Percentiles rank a stretch among this genome's conserved stretches.
phyloP scores from a whole-genome alignment of 1,140 invertebrate genomes.

The Euwallacea fornicatus region DNA sequence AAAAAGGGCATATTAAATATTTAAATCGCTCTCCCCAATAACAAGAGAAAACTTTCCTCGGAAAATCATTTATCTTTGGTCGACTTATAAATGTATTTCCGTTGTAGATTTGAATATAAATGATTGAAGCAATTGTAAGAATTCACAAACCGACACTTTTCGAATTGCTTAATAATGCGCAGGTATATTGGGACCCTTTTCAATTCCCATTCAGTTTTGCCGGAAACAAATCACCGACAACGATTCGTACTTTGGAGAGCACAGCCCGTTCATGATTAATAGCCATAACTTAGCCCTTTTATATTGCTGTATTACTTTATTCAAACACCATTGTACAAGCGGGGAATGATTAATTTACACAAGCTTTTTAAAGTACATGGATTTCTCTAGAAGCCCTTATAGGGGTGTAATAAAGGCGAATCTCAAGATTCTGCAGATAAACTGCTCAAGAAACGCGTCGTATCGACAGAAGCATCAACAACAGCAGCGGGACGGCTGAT shows the following conservation, averaged over 20 bases:
- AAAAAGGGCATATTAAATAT: slow-evolving; percentile 34
- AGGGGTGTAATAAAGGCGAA: too few species aligned
- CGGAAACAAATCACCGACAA: slow-evolving; percentile 52
- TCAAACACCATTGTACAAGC: background rate
- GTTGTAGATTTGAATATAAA: slow-evolving; percentile 43
- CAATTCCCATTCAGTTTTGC: slow-evolving; percentile 39
- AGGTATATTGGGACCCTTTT: slow-evolving; percentile 38
- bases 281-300: slow-evolving; percentile 29
- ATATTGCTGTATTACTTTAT: slow-evolving; percentile 7
- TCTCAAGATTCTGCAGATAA: slow-evolving; percentile 20
- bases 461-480: slow-evolving; percentile 31
- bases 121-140: slow-evolving; percentile 45
- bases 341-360: background rate
- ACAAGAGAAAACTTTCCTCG: slow-evolving; percentile 20
- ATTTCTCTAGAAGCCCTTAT: too few species aligned
- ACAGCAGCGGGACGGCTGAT: slow-evolving; percentile 18
- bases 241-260: slow-evolving; percentile 49
- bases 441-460: slow-evolving; percentile 26
- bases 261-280: slow-evolving; percentile 35
- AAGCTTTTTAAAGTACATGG: too few species aligned
- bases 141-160: slow-evolving; percentile 43
- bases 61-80: slow-evolving; percentile 37
- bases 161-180: slow-evolving; percentile 50
- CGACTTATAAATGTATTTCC: slow-evolving; percentile 40
- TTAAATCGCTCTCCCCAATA: slow-evolving; percentile 17